These are phyloP conservation scores for Campoletis raptor DNA, from an alignment of 2,888 invertebrate genomes.

Conservation along the genomic window DNA sequence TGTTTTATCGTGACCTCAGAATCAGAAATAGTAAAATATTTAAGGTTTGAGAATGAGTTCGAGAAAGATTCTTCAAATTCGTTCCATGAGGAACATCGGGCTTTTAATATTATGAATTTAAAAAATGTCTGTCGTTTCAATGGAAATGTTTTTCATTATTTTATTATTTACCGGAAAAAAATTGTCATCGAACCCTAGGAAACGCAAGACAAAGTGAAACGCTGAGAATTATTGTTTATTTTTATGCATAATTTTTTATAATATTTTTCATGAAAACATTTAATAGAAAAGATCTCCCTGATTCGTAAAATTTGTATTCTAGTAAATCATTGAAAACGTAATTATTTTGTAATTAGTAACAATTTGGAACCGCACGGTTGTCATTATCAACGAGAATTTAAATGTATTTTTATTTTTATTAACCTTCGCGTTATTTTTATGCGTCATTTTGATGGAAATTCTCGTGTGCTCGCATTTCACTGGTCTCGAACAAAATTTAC, in stretches of 20 bases:
- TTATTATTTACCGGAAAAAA: too few relatives aligned
- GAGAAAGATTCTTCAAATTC: not conserved
- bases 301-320: not conserved
- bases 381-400: not conserved
- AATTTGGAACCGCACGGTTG: not conserved
- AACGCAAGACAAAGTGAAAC: not conserved
- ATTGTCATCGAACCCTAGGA: not conserved
- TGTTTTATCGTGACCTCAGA: conserved; percentile 44
- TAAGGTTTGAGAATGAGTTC: not conserved
- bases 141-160: conserved; percentile 5
- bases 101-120: too few relatives aligned
- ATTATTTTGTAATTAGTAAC: not conserved
- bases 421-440: not conserved
- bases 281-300: not conserved
- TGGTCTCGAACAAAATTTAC: not conserved
- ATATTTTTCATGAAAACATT: not conserved
- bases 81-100: not conserved
- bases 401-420: not conserved
- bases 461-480: not conserved
- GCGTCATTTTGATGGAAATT: not conserved
- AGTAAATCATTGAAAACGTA: not conserved
- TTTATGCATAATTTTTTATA: not conserved
- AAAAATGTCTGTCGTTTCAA: not conserved
- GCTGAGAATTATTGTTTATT: not conserved
- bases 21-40: conserved; percentile 38